Percentiles rank a stretch among this genome's conserved stretches.
phyloP scores from a whole-genome alignment of 2,888 invertebrate species.

The Eupithecia vulgata region DNA sequence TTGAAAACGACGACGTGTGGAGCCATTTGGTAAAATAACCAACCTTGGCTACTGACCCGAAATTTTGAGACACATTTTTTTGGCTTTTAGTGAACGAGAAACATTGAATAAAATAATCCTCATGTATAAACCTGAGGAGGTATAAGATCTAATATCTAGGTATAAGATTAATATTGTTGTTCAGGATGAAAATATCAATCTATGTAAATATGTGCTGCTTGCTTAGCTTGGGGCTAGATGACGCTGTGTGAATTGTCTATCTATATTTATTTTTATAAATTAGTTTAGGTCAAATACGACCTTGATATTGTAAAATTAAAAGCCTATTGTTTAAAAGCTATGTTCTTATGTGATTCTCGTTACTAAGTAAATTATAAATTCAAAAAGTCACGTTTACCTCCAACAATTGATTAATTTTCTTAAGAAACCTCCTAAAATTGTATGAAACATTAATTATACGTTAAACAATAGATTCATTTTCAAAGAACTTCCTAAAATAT shows the following conservation, averaged over 20 bases:
- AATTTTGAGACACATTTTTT: conserved; percentile 15
- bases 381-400: neutral
- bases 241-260: too few species aligned
- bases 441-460: conserved; percentile 11
- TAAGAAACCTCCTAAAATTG: conserved; percentile 20
- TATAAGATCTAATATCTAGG: too few species aligned
- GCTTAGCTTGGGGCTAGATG: too few species aligned
- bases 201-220: too few species aligned
- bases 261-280: neutral
- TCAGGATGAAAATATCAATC: too few species aligned
- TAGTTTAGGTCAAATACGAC: neutral
- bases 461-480: conserved; percentile 7
- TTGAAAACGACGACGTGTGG: conserved; percentile 21
- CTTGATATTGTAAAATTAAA: conserved; percentile 5
- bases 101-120: neutral
- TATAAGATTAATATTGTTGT: too few species aligned
- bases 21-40: conserved; percentile 20
- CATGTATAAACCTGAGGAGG: neutral
- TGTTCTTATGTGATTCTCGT: neutral
- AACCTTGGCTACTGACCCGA: conserved; percentile 22
- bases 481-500: conserved; percentile 1
- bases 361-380: conserved; percentile 9
- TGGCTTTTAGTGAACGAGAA: neutral
- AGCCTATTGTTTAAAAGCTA: neutral
- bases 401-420: conserved; percentile 20